Evolutionary conservation across 1,140 invertebrate species (phyloP), one percentile per base, ranked within the genome.

Genomic region (Sminthurides bifidus): DNA sequence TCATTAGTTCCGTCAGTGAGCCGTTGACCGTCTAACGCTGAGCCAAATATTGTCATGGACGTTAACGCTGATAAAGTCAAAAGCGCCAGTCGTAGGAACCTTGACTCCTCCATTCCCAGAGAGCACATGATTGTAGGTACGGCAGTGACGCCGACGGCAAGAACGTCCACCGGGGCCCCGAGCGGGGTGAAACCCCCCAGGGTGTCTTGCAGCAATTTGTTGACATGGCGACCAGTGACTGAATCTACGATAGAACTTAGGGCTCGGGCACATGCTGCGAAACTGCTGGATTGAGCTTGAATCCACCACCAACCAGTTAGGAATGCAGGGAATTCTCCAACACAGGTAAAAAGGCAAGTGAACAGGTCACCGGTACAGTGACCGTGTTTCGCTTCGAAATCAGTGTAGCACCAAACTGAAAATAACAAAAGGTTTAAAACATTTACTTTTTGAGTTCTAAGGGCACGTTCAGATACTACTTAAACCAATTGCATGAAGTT

Each of bases 151-250:
- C 76, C 76, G 5, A 82, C 77, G n/a, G 80, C 80, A 19, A 82
- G 64, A 1, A 82, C 76, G 70, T 83, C 80, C 41, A 80, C 79
- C 77, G 79, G 81, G 3, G 80, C 79, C 66, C 81, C 80, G 4
- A 69, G 44, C 10, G 62, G 62, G n/a, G 59, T 58, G 40, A 61
- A 64, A n/a, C 41, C 49, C 12, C 62, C 62, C 30, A 64, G 49
- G 12, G 55, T 43, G 52, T 56, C 43, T 45, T 64, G 54, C 49
- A 61, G 52, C 37, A 64, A 37, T n/a, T 41, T 56, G 37, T 59
- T 59, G 3, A 64, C 41, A 52, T 64, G 62, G 31, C 53, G 45
- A 24, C 62, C 62, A 6, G 59, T 64, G 21, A 64, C 50, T 15
- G 62, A 61, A 31, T 64, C 62, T 51, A 61, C 54, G 31, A 64